Conservation (phyloP, 2,113 vertebrate species). For the Rhipidura dahli region DNA sequence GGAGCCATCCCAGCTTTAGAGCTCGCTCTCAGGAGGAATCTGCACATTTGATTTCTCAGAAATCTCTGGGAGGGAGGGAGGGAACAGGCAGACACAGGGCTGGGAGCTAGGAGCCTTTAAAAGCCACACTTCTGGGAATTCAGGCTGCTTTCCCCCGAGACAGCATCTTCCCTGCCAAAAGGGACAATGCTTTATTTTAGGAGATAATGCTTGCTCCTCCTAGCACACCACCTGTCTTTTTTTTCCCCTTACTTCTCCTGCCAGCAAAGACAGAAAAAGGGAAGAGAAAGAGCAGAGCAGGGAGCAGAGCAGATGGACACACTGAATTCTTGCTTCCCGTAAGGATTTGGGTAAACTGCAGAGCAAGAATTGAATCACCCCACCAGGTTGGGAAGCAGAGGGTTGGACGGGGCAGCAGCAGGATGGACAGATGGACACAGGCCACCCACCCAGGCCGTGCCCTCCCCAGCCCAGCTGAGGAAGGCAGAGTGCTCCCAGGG, state of each 20-base stretch:
- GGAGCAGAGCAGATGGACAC: neutral
- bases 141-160: neutral
- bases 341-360: neutral
- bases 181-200: neutral
- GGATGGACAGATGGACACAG: neutral
- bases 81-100: neutral
- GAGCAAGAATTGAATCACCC: neutral
- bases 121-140: neutral
- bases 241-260: neutral
- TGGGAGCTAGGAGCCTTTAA: neutral
- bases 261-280: neutral
- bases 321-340: neutral
- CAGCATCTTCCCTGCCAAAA: neutral
- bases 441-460: neutral
- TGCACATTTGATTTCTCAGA: neutral
- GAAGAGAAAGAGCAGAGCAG: neutral
- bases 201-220: neutral
- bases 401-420: fast-evolving
- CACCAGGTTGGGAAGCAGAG: fast-evolving
- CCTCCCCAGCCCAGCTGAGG: slow-evolving; percentile 2
- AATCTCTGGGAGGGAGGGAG: neutral
- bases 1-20: neutral
- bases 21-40: neutral
- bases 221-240: neutral
- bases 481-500: neutral